Evolutionary conservation across 2,888 invertebrate species (phyloP).

Genomic region (Osmoderma eremita): DNA sequence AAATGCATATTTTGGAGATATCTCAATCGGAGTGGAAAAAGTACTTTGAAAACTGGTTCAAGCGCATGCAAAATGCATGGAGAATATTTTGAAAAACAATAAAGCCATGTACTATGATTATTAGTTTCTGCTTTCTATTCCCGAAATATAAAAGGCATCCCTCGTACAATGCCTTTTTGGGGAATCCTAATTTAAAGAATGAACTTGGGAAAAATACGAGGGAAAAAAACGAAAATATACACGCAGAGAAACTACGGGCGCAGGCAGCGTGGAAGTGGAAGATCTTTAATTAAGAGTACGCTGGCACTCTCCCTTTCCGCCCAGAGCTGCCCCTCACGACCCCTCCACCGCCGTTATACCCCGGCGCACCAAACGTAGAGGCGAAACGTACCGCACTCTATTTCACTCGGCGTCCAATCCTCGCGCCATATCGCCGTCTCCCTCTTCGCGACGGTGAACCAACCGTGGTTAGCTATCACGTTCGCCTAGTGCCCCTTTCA

Average conservation of each 20-base stretch:
- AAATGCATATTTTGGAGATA: no score
- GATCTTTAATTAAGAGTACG: constrained; percentile 38
- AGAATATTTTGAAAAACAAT: no score
- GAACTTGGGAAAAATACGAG: not conserved
- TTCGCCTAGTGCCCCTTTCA: constrained; percentile 56
- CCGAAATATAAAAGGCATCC: no score
- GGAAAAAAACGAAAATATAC: constrained; percentile 6
- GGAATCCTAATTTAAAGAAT: constrained; percentile 1
- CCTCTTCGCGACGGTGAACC: constrained; percentile 1
- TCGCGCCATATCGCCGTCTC: constrained; percentile 5
- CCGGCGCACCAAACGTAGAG: constrained; percentile 31
- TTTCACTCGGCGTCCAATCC: constrained; percentile 25
- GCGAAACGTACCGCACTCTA: constrained; percentile 15
- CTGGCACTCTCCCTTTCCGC: constrained; percentile 11
- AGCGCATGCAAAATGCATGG: no score
- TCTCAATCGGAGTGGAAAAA: no score
- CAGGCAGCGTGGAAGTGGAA: constrained; percentile 20
- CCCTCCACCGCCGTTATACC: constrained; percentile 13
- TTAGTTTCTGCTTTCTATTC: no score
- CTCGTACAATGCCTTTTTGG: no score
- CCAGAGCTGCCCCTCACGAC: constrained; percentile 7
- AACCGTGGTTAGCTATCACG: constrained; percentile 15
- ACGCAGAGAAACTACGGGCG: constrained; percentile 13
- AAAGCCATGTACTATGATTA: no score
- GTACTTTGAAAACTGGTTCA: no score